phyloP scores from a whole-genome alignment of 2,888 invertebrate species.

The Pseudococcus viburni region DNA sequence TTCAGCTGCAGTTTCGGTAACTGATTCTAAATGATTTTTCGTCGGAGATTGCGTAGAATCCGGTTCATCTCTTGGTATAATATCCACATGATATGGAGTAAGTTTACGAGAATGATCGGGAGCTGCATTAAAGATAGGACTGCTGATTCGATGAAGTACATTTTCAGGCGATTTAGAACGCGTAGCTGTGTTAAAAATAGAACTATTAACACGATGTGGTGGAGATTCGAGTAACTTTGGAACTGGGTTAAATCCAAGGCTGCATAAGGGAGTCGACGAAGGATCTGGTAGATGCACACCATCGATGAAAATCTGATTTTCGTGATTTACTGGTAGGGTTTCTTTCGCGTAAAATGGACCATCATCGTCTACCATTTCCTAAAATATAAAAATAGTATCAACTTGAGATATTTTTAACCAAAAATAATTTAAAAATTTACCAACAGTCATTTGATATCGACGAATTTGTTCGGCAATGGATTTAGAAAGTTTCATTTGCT shows the following conservation, averaged over 20 bases:
- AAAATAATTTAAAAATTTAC: not conserved
- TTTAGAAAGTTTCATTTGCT: not conserved
- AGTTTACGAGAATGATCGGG: not conserved
- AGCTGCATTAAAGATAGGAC: not conserved
- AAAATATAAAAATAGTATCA: not conserved
- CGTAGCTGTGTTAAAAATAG: not conserved
- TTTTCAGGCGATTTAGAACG: not conserved
- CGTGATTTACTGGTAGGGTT: not conserved
- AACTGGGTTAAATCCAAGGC: conserved; percentile 3
- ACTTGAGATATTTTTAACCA: not conserved
- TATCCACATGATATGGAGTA: not conserved
- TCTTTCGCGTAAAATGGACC: not conserved
- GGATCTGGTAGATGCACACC: not conserved
- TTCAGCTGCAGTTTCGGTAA: not conserved
- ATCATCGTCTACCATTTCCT: not conserved
- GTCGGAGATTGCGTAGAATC: not conserved
- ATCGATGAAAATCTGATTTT: conserved; percentile 6
- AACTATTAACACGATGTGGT: not conserved
- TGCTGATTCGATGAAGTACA: not conserved
- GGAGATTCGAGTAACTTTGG: conserved; percentile 6
- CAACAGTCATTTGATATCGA: conserved; percentile 1
- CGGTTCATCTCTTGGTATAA: not conserved
- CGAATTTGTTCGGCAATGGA: conserved; percentile 25
- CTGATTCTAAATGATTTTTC: not conserved
- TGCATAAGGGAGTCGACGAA: not conserved